Percentiles rank a stretch among this genome's conserved stretches.
Conservation (phyloP, 1,140 invertebrate species). For the Glomeris maerens region DNA sequence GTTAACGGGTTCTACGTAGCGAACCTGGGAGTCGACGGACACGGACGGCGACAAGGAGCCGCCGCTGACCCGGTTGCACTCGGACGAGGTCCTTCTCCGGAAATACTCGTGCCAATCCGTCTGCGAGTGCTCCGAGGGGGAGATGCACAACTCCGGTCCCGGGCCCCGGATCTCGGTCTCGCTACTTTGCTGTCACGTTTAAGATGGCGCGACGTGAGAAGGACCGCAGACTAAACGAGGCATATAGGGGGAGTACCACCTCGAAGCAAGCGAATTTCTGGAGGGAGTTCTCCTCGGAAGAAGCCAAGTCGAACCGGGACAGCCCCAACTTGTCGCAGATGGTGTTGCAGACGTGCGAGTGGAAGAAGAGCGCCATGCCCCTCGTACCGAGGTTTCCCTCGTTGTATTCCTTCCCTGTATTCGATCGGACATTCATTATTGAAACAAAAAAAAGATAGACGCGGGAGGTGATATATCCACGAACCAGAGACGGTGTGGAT, state of each 20-base stretch:
- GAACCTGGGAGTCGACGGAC: too few relatives aligned
- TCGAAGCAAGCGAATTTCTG: not conserved
- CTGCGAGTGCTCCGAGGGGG: not conserved
- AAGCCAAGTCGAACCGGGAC: slow-evolving; percentile 39
- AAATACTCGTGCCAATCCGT: not conserved
- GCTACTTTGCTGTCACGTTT: slow-evolving; percentile 8
- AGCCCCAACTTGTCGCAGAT: slow-evolving; percentile 40
- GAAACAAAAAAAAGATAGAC: not conserved
- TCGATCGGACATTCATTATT: not conserved
- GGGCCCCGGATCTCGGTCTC: slow-evolving; percentile 7
- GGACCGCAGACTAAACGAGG: too few relatives aligned
- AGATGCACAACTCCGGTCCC: slow-evolving; percentile 4
- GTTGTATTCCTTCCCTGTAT: slow-evolving; percentile 34
- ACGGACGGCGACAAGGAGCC: too few relatives aligned
- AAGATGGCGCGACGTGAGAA: not conserved
- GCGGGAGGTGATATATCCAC: not conserved
- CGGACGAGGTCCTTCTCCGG: too few relatives aligned
- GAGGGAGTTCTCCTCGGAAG: slow-evolving; percentile 24
- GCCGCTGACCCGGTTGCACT: too few relatives aligned
- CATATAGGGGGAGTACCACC: not conserved
- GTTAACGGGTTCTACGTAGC: too few relatives aligned
- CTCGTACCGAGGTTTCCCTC: slow-evolving; percentile 44
- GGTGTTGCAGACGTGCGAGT: slow-evolving; percentile 41
- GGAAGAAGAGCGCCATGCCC: slow-evolving; percentile 47
- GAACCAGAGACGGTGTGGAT: slow-evolving; percentile 39